Base-by-base conservation (phyloP, 2,888 invertebrate species). In the Panopea generosa region DNA sequence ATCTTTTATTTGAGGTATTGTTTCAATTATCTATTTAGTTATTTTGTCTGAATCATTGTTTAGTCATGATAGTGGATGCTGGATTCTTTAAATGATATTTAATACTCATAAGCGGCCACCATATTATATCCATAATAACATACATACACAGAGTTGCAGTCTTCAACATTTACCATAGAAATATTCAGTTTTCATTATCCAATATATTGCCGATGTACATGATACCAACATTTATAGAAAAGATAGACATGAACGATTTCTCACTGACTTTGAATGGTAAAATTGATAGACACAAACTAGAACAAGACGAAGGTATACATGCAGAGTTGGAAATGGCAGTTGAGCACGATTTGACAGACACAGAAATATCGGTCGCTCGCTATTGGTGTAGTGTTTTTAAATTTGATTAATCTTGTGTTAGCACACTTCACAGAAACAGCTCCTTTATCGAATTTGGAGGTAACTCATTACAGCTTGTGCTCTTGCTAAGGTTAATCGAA, bases 361-460 rank as follows among this genome's bases (percentile, higher is more conserved):
- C 65, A 16, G 84, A 87, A 53, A 68, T 87, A 1, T n/a, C 57
- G 1, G 74, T 87, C n/a, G 83, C 84, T 7, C 78, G 69, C 53
- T 65, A 77, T 9, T 86, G 84, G 86, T 85, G 84, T 27, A 67
- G 52, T 7, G 78, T 86, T 20, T 76, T 87, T 18, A 82, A 85
- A 33, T 56, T 84, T 18, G 84, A 85, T 11, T 78, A 80, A 16
- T 77, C 74, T 0, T 73, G 70, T 38, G 66, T 78, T 1, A 82
- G 86, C 52, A 67, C 70, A 16, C 56, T 86, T 56, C 82, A 84
- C 45, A 55, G 83, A 49, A 72, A 84, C 45, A 82, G 77, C 53
- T 86, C 89, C 0, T 88, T 89, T 57, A 82, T 73, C 66, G 87
- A 88, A 55, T 61, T 86, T 11, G 89, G 89, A 24, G 89, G 89